These are phyloP conservation scores for Homarus americanus DNA, from an alignment of 1,140 invertebrate genomes.

Conservation along the genomic window DNA sequence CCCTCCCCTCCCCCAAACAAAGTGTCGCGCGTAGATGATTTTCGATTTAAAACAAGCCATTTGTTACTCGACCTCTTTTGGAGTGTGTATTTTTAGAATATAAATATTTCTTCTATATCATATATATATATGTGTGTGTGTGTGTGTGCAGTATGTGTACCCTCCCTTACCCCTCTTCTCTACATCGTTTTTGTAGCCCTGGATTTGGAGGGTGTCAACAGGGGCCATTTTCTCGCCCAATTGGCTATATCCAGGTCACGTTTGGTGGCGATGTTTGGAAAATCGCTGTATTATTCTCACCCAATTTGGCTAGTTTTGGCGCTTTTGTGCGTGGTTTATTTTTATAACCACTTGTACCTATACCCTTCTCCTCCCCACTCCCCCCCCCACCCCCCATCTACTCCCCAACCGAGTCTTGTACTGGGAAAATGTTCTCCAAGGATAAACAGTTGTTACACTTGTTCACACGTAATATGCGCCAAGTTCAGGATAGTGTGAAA, in stretches of 20 bases:
- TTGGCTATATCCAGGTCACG: conserved; percentile 51
- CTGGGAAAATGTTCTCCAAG: neutral
- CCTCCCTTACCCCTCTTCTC: neutral
- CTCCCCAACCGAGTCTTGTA: neutral
- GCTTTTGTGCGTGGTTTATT: neutral
- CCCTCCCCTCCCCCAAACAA: too few relatives aligned
- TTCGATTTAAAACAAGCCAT: too few relatives aligned
- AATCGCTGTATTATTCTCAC: conserved; percentile 27
- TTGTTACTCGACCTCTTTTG: too few relatives aligned
- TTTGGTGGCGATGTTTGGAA: conserved; percentile 43
- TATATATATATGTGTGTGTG: too few relatives aligned
- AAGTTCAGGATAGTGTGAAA: neutral
- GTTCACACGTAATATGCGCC: neutral
- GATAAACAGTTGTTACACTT: too few relatives aligned
- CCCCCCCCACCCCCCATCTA: too few relatives aligned
- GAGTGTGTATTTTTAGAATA: too few relatives aligned
- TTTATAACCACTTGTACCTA: neutral
- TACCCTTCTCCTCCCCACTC: too few relatives aligned
- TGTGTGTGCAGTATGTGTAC: neutral
- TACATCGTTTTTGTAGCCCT: neutral
- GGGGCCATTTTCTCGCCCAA: conserved; percentile 17
- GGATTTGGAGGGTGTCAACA: conserved; percentile 7
- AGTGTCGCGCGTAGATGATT: too few relatives aligned
- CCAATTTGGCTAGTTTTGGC: conserved; percentile 42
- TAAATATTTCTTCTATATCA: too few relatives aligned